Percentiles rank a stretch among this genome's conserved stretches.
Conservation (phyloP, 2,888 invertebrate genomes). For the Drosophila vallismaia region DNA sequence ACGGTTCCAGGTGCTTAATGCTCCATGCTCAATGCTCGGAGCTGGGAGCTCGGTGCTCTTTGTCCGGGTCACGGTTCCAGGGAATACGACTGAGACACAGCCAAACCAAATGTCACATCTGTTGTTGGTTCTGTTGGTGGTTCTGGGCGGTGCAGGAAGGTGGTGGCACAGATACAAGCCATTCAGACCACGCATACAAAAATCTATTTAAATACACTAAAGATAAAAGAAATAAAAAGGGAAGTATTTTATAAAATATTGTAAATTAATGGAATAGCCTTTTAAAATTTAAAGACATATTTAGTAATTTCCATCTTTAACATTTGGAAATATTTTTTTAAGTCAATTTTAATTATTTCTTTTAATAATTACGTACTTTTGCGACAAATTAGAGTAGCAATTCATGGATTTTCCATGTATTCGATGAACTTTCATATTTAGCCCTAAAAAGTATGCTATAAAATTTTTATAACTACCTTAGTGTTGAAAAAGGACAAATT, state of each 20-base stretch:
- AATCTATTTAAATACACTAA: slow-evolving; percentile 35
- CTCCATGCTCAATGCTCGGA: too few relatives aligned
- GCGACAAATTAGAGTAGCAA: neutral
- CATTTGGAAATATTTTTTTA: too few relatives aligned
- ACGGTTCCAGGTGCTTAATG: slow-evolving; percentile 20
- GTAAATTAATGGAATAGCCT: too few relatives aligned
- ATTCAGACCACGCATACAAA: slow-evolving; percentile 18
- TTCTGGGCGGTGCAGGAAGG: slow-evolving; percentile 2
- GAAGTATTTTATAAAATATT: too few relatives aligned
- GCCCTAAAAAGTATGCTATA: neutral
- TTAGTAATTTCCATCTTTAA: too few relatives aligned
- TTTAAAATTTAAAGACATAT: too few relatives aligned
- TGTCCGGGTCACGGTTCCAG: neutral
- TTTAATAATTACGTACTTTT: neutral
- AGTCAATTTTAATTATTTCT: too few relatives aligned
- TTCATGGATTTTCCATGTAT: neutral
- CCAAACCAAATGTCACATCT: slow-evolving; percentile 36
- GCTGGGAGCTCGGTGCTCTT: neutral
- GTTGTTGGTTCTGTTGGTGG: slow-evolving; percentile 18
- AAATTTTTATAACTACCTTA: neutral
- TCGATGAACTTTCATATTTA: neutral
- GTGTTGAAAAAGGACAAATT: neutral
- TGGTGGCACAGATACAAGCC: slow-evolving; percentile 20
- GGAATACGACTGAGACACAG: slow-evolving; percentile 7
- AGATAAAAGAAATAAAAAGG: slow-evolving; percentile 1